Percentiles rank a stretch among this genome's conserved stretches.
These are phyloP conservation scores for Carposina sasakii DNA, from an alignment of 1,140 invertebrate species.

Conservation along the genomic window DNA sequence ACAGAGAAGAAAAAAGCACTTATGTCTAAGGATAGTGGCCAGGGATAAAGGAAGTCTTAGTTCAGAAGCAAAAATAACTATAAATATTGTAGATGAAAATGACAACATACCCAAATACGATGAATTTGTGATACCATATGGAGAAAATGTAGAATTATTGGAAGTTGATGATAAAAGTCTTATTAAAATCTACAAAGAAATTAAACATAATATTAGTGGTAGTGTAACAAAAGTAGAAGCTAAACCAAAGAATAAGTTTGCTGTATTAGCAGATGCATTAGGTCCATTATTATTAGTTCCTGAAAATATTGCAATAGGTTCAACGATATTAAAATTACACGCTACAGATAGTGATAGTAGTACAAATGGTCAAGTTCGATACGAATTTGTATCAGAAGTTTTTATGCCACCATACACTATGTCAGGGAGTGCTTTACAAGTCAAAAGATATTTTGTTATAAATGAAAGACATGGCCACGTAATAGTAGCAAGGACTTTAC, in stretches of 20 bases:
- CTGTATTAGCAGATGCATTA: constrained; percentile 47
- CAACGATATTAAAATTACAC: constrained; percentile 83
- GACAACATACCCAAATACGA: constrained; percentile 85
- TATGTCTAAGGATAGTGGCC: constrained; percentile 84
- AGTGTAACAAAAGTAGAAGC: constrained; percentile 45
- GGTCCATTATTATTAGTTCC: constrained; percentile 79
- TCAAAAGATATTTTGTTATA: constrained; percentile 81
- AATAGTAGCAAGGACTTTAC: constrained; percentile 81
- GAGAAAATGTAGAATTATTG: constrained; percentile 78
- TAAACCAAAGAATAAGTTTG: constrained; percentile 71
- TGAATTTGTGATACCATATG: constrained; percentile 78
- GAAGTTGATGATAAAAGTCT: constrained; percentile 71
- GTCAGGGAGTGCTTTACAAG: constrained; percentile 55
- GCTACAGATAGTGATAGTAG: constrained; percentile 88
- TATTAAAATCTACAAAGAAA: constrained; percentile 64
- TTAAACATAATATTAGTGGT: constrained; percentile 41
- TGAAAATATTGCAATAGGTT: constrained; percentile 83
- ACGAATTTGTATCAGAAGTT: constrained; percentile 80
- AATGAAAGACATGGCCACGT: constrained; percentile 83
- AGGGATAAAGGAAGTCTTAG: constrained; percentile 82
- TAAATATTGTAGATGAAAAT: constrained; percentile 86
- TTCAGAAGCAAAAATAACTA: constrained; percentile 80
- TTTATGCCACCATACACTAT: constrained; percentile 71
- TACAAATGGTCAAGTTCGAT: constrained; percentile 82
- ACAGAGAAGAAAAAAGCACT: constrained; percentile 80